Percentiles rank a stretch among this genome's conserved stretches.
Evolutionary conservation across 2,113 vertebrate species (phyloP).

Genomic region (Mus pahari): DNA sequence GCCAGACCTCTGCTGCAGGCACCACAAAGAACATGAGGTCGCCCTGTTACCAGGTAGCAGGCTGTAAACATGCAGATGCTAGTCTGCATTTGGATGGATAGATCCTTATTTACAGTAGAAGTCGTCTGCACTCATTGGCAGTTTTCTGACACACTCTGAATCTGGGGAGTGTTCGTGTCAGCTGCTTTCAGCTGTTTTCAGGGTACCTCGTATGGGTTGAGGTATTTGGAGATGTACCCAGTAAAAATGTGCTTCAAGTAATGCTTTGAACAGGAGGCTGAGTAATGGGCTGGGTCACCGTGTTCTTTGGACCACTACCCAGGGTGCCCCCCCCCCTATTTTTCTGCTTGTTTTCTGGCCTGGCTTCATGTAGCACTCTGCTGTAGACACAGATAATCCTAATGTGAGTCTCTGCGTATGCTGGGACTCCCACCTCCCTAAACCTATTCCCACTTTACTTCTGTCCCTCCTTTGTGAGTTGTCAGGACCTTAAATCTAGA

Average conservation of each 20-base stretch:
- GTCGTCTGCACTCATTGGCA: neutral
- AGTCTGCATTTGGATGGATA: neutral
- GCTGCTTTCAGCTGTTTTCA: neutral
- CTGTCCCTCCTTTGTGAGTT: neutral
- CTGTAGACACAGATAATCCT: neutral
- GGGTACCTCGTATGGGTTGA: neutral
- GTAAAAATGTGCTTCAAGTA: neutral
- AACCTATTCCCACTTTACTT: slow-evolving; percentile 23
- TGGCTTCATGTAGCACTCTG: neutral
- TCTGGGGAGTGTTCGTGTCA: neutral
- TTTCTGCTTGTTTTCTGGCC: neutral
- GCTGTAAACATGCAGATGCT: neutral
- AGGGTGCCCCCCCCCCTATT: neutral
- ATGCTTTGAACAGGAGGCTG: neutral
- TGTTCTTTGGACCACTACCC: neutral
- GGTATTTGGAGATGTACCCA: neutral
- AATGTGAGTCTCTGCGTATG: neutral
- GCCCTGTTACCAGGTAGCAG: neutral
- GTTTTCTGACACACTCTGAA: neutral
- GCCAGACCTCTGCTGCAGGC: neutral
- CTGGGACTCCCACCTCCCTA: neutral
- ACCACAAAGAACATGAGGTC: neutral
- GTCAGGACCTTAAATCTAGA: neutral
- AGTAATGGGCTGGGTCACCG: neutral
- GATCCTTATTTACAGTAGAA: slow-evolving; percentile 38